Evolutionary conservation across 2,888 invertebrate species (phyloP), one percentile per base, ranked within the genome.

Genomic region (Tachina grossa): DNA sequence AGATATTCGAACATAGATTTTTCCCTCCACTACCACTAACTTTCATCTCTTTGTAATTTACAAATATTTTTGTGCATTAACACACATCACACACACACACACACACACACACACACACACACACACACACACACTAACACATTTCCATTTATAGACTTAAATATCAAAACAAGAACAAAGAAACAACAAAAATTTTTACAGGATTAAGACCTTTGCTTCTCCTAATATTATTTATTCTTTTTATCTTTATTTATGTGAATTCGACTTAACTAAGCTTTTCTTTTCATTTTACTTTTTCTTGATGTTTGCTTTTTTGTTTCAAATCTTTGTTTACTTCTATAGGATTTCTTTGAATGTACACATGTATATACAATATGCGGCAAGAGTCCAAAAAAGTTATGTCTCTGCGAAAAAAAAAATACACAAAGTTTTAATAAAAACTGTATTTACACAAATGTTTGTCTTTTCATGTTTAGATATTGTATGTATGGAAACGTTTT

Each of bases 141-240:
- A 10, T 9, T 19, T 53, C 16, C 9, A 6, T 53, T 53, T 19
- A 10, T 53, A 9, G n/a, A 53, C 53, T 13, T 10, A 22, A 3
- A 63, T n/a, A 39, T 43, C 31, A n/a, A 71, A 39, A 31, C 55
- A 66, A 81, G 74, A 80, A 74, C 61, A 81, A 68, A 82, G 31
- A 6, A 14, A 14, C 4, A 49, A 49, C 65, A 53, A 77, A 71
- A 51, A 55, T 49, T 83, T 71, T 71, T 83, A 76, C 71, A 76
- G 65, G 82, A 83, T 83, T 83, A 83, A 77, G 76, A 77, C 59
- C 72, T 68, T 16, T 63, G 57, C 16, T 22, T 16, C 31, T 53
- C 63, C 31, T 55, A 16, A 43, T 43, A 43, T 19, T 43, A 14
- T 63, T 14, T 14, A 43, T 43, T 63, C 13, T 16, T 78, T 19